These are phyloP conservation scores for Tadarida brasiliensis DNA, from an alignment of 2,797 vertebrate genomes.

Conservation along the genomic window DNA sequence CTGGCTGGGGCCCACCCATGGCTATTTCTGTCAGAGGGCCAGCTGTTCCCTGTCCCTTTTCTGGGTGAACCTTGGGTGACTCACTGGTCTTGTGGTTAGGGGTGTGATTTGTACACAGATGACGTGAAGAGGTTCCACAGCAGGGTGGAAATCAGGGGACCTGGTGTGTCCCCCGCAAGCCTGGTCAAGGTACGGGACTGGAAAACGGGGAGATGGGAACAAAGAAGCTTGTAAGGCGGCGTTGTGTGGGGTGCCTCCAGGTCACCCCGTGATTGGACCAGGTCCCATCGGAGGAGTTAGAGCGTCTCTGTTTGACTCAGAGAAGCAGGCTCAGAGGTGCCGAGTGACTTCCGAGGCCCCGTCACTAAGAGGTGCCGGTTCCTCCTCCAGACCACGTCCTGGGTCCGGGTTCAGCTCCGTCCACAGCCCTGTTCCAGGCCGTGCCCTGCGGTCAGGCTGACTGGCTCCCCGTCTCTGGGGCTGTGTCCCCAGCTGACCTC, in stretches of 20 bases:
- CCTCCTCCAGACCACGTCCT: accelerated
- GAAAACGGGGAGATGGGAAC: no score
- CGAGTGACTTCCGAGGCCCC: accelerated
- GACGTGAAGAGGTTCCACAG: accelerated
- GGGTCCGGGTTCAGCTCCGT: accelerated
- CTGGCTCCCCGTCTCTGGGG: not conserved
- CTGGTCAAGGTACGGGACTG: not conserved
- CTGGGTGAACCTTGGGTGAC: not conserved
- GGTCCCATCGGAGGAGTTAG: not conserved
- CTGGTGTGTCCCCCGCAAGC: not conserved
- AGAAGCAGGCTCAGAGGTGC: not conserved
- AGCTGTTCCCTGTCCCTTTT: conserved; percentile 9
- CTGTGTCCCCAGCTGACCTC: conserved; percentile 24
- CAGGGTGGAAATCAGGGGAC: not conserved
- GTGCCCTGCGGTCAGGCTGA: not conserved
- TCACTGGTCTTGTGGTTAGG: not conserved
- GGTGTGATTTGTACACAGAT: not conserved
- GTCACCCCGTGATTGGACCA: accelerated
- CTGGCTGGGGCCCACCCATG: not conserved
- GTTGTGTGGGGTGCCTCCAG: not conserved
- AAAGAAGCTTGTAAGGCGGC: not conserved
- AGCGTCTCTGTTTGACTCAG: not conserved
- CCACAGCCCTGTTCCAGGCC: not conserved
- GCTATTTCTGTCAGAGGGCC: conserved; percentile 53
- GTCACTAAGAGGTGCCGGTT: accelerated